A percentile compares a stretch with the other conserved stretches of the same genome.
These are phyloP conservation scores for Marmota flaviventris DNA, from an alignment of 2,113 vertebrate genomes.

Conservation along the genomic window DNA sequence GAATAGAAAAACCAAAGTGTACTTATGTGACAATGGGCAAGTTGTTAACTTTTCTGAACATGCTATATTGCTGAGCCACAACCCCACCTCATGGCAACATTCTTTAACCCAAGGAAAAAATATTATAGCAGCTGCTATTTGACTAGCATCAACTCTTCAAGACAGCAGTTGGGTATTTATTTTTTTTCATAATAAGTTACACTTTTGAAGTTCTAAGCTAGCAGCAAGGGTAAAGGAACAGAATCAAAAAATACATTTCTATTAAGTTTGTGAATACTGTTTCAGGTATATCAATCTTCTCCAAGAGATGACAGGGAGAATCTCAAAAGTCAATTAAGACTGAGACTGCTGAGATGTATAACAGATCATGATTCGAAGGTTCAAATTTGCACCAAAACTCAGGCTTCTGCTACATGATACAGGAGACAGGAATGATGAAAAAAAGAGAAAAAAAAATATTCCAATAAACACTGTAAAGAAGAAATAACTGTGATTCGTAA, in stretches of 20 bases:
- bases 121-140: background rate
- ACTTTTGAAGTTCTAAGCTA: background rate
- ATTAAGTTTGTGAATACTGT: background rate
- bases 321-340: too few relatives aligned
- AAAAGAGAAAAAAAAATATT: conserved; percentile 22
- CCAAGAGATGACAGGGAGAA: too few relatives aligned
- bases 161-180: background rate
- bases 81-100: background rate
- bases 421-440: background rate
- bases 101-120: background rate
- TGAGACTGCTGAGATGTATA: too few relatives aligned
- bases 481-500: background rate
- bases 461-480: background rate
- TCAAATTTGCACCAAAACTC: too few relatives aligned
- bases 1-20: background rate
- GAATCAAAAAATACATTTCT: conserved; percentile 32
- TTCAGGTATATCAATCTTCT: background rate
- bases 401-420: too few relatives aligned
- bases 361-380: too few relatives aligned
- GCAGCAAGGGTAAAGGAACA: background rate
- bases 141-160: background rate
- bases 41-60: background rate
- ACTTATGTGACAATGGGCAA: background rate
- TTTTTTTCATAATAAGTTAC: background rate
- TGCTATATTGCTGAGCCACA: too few relatives aligned